A percentile compares a stretch with the other conserved stretches of the same genome.
These are phyloP conservation scores for Exephanes ischioxanthus DNA, from an alignment of 2,888 invertebrate genomes.

Conservation along the genomic window DNA sequence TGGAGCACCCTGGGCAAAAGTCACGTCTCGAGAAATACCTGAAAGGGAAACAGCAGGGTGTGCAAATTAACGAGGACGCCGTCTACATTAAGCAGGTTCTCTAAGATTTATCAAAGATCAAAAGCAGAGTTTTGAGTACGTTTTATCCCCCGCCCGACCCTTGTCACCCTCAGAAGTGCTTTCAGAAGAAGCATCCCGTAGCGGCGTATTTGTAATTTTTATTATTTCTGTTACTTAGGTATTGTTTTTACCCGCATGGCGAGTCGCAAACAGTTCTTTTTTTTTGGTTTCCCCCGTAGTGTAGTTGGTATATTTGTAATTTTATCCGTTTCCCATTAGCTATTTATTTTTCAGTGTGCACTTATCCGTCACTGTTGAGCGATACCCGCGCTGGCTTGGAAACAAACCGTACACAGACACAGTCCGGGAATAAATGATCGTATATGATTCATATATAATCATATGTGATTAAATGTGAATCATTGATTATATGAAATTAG, in stretches of 20 bases:
- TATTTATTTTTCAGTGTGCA: constrained; percentile 1
- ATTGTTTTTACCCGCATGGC: constrained; percentile 57
- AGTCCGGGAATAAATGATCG: background rate
- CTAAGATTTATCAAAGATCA: constrained; percentile 61
- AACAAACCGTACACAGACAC: constrained; percentile 9
- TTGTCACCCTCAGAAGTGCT: constrained; percentile 43
- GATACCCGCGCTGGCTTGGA: constrained; percentile 19
- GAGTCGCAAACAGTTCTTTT: constrained; percentile 29
- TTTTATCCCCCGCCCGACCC: constrained; percentile 20
- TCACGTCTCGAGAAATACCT: constrained; percentile 80
- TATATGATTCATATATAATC: too few relatives aligned
- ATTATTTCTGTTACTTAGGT: constrained; percentile 15
- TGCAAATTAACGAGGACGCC: constrained; percentile 79
- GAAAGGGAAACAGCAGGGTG: constrained; percentile 78
- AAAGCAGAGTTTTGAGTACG: constrained; percentile 63
- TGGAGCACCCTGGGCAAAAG: constrained; percentile 83
- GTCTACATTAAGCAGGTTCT: constrained; percentile 81
- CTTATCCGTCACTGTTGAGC: constrained; percentile 5
- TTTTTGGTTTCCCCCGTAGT: constrained; percentile 10
- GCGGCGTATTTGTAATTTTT: constrained; percentile 4
- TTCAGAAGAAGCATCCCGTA: constrained; percentile 47
- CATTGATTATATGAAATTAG: background rate
- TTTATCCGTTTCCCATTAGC: constrained; percentile 15
- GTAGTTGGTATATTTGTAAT: constrained; percentile 3
- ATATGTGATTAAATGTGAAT: too few relatives aligned